Evolutionary conservation across 2,888 invertebrate species (phyloP).

Genomic region (Polydrusus pterygomalis): DNA sequence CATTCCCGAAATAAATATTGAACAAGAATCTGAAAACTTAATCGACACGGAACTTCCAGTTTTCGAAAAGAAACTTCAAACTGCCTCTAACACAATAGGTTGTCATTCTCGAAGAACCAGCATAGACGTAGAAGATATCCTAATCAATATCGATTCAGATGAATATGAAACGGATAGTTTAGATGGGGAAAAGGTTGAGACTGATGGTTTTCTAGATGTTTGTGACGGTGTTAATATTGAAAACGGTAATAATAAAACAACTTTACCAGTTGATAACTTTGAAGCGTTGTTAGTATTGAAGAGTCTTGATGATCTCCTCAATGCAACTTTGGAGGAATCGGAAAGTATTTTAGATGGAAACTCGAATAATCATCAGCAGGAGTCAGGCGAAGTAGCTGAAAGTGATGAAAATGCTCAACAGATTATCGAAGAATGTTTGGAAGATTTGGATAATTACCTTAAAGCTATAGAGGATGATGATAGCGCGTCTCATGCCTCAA

Average conservation of each 20-base stretch:
- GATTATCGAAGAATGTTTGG: constrained; percentile 68
- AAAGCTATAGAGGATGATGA: constrained; percentile 70
- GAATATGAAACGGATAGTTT: constrained; percentile 48
- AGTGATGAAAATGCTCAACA: constrained; percentile 62
- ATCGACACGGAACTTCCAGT: constrained; percentile 69
- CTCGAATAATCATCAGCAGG: constrained; percentile 6
- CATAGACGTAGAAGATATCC: constrained; percentile 69
- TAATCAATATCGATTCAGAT: constrained; percentile 66
- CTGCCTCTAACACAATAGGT: constrained; percentile 50
- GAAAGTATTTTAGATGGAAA: constrained; percentile 65
- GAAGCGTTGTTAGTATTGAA: constrained; percentile 75
- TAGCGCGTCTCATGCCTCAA: constrained; percentile 43
- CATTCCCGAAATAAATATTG: constrained; percentile 41
- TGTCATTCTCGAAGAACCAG: constrained; percentile 56
- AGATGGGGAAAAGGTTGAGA: constrained; percentile 48
- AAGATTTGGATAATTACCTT: constrained; percentile 75
- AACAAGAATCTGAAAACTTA: constrained; percentile 64
- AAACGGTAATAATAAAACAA: constrained; percentile 25
- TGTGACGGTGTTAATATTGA: constrained; percentile 29
- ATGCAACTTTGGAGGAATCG: constrained; percentile 64
- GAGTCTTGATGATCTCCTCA: constrained; percentile 77
- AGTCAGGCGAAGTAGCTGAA: constrained; percentile 60
- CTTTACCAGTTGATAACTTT: constrained; percentile 46
- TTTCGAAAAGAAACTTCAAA: constrained; percentile 68
- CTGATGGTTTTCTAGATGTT: constrained; percentile 42